Evolutionary conservation across 2,888 invertebrate species (phyloP), one percentile per base, ranked within the genome.

Genomic region (Agrotis clavis): DNA sequence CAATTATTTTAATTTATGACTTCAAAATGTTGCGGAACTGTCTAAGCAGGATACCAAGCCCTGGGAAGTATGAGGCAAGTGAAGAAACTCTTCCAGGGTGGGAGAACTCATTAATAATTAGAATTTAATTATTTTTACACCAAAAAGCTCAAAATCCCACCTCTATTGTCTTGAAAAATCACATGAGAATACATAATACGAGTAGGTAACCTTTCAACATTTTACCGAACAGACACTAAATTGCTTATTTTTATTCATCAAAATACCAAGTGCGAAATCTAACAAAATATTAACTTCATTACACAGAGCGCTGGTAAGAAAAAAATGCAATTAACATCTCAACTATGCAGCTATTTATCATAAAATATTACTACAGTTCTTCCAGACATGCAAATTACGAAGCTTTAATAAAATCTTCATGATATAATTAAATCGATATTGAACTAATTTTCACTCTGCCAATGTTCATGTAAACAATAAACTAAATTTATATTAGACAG

Each of bases 381-480:
- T n/a, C 14, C 19, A 54, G 63, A 59, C 16, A 63, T 45, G 21
- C 30, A 63, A 77, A 73, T 41, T 65, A 30, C 25, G 35, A 50
- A 18, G 19, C 18, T 57, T 13, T 74, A 64, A 53, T 67, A 60
- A 68, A 77, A 69, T 16, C 5, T 79, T 67, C 63, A 54, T 41
- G 30, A 21, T 67, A n/a, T 73, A 72, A 66, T 79, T 59, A 47
- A 41, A 67, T 66, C 30, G 21, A 79, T 74, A 77, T 67, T 59
- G 50, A 67, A 73, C 41, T 50, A 16, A 77, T 79, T 73, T 79
- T 66, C 53, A 16, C 14, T 41, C 54, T 63, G 54, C 60, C 63
- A 77, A 54, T 79, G 50, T 41, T 79, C 11, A 79, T 47, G 47
- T 79, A 77, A 79, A 79, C 67, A 77, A 53, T 45, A 73, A 14